Evolutionary conservation across 2,113 vertebrate species (phyloP).

Genomic region (Gopherus evgoodei): DNA sequence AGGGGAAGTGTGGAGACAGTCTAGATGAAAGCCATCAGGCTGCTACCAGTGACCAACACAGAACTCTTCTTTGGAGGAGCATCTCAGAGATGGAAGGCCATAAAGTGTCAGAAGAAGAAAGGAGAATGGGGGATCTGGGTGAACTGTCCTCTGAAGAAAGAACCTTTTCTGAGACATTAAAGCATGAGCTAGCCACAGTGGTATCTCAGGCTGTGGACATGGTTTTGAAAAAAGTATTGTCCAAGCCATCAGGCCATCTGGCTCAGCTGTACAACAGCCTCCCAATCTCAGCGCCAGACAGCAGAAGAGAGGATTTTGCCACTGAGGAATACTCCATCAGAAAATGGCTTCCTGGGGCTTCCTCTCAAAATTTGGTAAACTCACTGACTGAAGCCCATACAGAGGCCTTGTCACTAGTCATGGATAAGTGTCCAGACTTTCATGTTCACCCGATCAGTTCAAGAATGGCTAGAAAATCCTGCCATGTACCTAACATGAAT

Average conservation of each 20-base stretch:
- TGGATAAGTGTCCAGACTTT: slow-evolving; percentile 74
- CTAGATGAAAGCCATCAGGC: not conserved
- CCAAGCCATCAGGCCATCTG: slow-evolving; percentile 68
- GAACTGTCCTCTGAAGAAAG: slow-evolving; percentile 64
- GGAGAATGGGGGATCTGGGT: slow-evolving; percentile 26
- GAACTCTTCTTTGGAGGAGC: not conserved
- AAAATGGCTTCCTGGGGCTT: slow-evolving; percentile 28
- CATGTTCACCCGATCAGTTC: slow-evolving; percentile 67
- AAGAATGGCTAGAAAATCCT: slow-evolving; percentile 76
- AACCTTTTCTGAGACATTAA: slow-evolving; percentile 85
- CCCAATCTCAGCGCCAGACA: not conserved
- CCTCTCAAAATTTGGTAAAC: not conserved
- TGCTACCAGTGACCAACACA: accelerated
- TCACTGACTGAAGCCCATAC: slow-evolving; percentile 66
- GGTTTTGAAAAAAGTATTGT: slow-evolving; percentile 84
- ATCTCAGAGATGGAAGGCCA: not conserved
- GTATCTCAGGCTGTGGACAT: slow-evolving; percentile 88
- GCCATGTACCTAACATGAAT: slow-evolving; percentile 71
- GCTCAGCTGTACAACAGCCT: slow-evolving; percentile 7
- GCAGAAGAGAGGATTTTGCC: slow-evolving; percentile 5
- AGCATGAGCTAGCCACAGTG: slow-evolving; percentile 85
- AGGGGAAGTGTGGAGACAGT: not conserved
- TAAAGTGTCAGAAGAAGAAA: slow-evolving; percentile 39
- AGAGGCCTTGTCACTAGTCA: slow-evolving; percentile 77
- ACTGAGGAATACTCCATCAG: not conserved